A percentile compares a stretch with the other conserved stretches of the same genome.
phyloP scores from a whole-genome alignment of 2,113 vertebrate genomes.

The Neotragus pygmaeus region DNA sequence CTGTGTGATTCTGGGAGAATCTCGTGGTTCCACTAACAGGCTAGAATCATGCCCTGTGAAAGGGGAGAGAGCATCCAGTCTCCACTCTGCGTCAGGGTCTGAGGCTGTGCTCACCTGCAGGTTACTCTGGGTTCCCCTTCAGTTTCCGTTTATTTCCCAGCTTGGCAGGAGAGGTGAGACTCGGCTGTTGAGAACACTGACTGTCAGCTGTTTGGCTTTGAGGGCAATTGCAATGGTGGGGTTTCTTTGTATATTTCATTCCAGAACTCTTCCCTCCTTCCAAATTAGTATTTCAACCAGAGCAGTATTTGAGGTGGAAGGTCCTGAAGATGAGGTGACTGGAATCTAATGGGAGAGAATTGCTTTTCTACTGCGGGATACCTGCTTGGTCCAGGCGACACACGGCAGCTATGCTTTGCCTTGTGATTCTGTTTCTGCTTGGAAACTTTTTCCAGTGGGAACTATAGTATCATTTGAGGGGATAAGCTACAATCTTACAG shows the following conservation, averaged over 20 bases:
- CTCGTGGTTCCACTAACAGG: neutral
- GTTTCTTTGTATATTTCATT: neutral
- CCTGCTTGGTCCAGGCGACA: neutral
- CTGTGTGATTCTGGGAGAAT: neutral
- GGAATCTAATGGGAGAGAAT: neutral
- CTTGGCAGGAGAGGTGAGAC: neutral
- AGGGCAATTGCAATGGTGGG: neutral
- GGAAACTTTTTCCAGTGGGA: neutral
- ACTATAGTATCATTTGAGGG: neutral
- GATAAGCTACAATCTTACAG: neutral
- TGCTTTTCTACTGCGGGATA: neutral
- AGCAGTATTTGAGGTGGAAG: neutral
- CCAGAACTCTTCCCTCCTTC: no score
- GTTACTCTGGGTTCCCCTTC: neutral
- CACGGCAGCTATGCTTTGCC: rapidly evolving
- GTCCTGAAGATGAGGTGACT: neutral
- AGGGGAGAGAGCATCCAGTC: neutral
- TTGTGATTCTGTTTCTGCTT: neutral
- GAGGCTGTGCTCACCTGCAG: neutral
- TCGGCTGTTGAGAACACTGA: neutral
- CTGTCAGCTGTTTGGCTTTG: neutral
- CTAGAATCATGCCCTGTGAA: neutral
- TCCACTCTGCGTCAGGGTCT: neutral
- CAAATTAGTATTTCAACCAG: neutral
- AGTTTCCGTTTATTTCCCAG: neutral